Evolutionary conservation across 2,797 vertebrate species (phyloP).

Genomic region (Eulemur mongoz): DNA sequence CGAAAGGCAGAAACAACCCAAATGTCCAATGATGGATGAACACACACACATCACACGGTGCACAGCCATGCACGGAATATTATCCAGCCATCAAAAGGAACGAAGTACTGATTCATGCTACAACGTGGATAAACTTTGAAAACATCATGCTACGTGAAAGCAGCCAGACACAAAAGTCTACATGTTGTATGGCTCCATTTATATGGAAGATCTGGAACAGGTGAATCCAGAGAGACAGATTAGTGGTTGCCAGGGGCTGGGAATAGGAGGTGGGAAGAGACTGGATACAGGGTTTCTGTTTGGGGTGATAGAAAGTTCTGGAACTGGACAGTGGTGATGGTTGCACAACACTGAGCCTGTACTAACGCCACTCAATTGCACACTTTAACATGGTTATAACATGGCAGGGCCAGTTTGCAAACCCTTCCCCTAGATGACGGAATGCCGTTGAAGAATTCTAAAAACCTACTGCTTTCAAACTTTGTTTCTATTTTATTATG

Average conservation of each 20-base stretch:
- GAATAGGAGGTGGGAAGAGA: not conserved
- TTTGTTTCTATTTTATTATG: not conserved
- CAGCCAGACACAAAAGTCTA: not conserved
- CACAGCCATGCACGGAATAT: not conserved
- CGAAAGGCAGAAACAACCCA: not conserved
- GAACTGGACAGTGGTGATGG: not conserved
- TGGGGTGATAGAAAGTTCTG: not conserved
- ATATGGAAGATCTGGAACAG: not conserved
- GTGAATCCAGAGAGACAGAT: not conserved
- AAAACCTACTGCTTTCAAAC: not conserved
- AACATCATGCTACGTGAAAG: not conserved
- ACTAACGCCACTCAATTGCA: not conserved
- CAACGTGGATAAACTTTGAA: not conserved
- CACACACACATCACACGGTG: not conserved
- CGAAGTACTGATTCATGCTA: not conserved
- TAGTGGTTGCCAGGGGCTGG: not conserved
- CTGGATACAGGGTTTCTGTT: not conserved
- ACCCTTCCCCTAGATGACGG: not conserved
- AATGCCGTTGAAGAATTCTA: not conserved
- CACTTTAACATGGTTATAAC: not conserved
- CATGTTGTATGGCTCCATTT: not conserved
- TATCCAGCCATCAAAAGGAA: not conserved
- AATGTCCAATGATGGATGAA: not conserved
- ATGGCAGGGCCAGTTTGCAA: not conserved
- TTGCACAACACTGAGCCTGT: accelerated